phyloP scores from a whole-genome alignment of 2,113 vertebrate genomes.

The Nothoprocta pentlandii region DNA sequence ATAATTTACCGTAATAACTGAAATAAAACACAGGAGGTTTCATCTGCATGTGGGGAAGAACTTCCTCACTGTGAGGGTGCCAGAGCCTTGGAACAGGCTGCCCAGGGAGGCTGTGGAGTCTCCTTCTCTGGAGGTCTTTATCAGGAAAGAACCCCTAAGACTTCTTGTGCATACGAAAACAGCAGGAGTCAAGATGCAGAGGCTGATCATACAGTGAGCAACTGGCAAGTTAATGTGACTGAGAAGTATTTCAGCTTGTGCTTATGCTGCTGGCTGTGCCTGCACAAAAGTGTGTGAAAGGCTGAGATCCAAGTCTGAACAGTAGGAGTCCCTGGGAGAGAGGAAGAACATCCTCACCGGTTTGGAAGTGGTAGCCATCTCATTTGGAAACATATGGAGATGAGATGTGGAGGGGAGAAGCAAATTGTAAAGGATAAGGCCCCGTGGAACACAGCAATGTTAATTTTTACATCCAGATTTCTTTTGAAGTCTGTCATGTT shows the following conservation, averaged over 20 bases:
- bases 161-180: background rate
- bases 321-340: background rate
- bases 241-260: background rate
- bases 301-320: background rate
- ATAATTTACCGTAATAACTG: background rate
- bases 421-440: background rate
- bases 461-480: background rate
- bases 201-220: background rate
- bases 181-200: background rate
- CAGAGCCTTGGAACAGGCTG: too few relatives aligned
- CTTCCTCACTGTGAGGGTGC: too few relatives aligned
- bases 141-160: background rate
- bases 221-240: rapidly evolving
- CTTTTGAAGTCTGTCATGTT: background rate
- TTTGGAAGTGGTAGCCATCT: background rate
- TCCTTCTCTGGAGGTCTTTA: background rate
- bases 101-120: too few relatives aligned
- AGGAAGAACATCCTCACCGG: background rate
- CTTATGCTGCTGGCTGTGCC: background rate
- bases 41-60: too few relatives aligned
- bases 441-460: background rate
- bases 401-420: background rate
- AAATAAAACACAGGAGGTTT: background rate
- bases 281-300: background rate
- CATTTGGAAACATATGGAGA: background rate